Evolutionary conservation across 2,888 invertebrate species (phyloP).

Genomic region (Neelides folsomi): DNA sequence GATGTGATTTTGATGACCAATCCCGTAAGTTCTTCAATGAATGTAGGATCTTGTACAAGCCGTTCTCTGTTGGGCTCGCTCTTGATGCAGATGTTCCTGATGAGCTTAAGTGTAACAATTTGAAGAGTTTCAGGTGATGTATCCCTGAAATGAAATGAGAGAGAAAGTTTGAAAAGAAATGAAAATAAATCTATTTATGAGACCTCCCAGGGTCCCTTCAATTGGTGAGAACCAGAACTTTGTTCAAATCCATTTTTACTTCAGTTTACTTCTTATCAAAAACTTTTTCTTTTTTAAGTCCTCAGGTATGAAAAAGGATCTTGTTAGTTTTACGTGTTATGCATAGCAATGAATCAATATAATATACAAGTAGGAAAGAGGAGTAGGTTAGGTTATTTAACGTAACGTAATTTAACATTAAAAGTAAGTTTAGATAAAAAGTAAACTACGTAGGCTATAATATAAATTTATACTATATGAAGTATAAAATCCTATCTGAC

Average conservation of each 20-base stretch:
- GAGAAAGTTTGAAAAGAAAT: constrained; percentile 1
- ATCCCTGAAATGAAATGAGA: constrained; percentile 4
- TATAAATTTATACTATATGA: no score
- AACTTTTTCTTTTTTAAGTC: not conserved
- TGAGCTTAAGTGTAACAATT: constrained; percentile 14
- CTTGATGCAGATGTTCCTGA: constrained; percentile 26
- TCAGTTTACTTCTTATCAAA: no score
- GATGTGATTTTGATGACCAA: not conserved
- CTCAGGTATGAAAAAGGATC: not conserved
- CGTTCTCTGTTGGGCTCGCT: constrained; percentile 25
- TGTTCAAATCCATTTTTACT: no score
- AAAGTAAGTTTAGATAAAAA: no score
- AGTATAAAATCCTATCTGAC: no score
- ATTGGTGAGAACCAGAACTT: not conserved
- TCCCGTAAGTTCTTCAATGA: not conserved
- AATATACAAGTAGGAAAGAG: no score
- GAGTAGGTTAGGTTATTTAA: no score
- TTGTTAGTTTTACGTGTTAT: not conserved
- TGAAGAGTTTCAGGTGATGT: constrained; percentile 11
- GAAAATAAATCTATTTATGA: constrained; percentile 1
- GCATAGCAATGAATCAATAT: not conserved
- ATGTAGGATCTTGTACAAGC: constrained; percentile 8
- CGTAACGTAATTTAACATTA: no score
- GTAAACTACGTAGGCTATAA: no score
- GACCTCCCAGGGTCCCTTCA: no score